Conservation (phyloP, 2,113 vertebrate species). For the Megalops atlanticus region DNA sequence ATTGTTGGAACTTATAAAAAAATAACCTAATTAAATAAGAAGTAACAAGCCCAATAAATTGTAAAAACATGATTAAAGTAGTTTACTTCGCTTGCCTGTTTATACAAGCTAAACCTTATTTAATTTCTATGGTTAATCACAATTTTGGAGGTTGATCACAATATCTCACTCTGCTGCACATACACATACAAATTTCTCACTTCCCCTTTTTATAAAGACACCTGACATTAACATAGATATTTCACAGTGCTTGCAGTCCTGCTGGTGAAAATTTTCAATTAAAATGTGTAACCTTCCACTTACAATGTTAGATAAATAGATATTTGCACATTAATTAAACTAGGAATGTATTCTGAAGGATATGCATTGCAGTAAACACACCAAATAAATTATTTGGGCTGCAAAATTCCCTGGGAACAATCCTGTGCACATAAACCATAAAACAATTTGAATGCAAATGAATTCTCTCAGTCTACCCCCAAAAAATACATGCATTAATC, state of each 20-base stretch:
- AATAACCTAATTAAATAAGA: conserved; percentile 28
- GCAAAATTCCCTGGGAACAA: background rate
- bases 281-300: conserved; percentile 22
- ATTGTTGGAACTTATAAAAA: conserved; percentile 10
- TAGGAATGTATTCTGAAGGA: conserved; percentile 24
- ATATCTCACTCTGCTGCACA: background rate
- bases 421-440: background rate
- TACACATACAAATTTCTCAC: background rate
- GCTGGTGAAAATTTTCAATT: conserved; percentile 32
- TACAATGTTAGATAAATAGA: conserved; percentile 38
- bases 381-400: background rate
- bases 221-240: conserved; percentile 25
- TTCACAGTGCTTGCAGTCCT: conserved; percentile 35
- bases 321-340: conserved; percentile 36
- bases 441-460: background rate
- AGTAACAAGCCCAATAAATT: conserved; percentile 8
- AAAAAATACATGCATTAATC: too few species aligned
- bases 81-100: conserved; percentile 17
- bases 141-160: conserved; percentile 3
- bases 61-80: conserved; percentile 10
- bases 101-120: conserved; percentile 10
- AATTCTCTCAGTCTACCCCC: background rate
- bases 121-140: conserved; percentile 1
- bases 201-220: background rate
- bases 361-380: conserved; percentile 6